These are phyloP conservation scores for Phorcus lineatus DNA, from an alignment of 2,888 invertebrate species.

Conservation along the genomic window DNA sequence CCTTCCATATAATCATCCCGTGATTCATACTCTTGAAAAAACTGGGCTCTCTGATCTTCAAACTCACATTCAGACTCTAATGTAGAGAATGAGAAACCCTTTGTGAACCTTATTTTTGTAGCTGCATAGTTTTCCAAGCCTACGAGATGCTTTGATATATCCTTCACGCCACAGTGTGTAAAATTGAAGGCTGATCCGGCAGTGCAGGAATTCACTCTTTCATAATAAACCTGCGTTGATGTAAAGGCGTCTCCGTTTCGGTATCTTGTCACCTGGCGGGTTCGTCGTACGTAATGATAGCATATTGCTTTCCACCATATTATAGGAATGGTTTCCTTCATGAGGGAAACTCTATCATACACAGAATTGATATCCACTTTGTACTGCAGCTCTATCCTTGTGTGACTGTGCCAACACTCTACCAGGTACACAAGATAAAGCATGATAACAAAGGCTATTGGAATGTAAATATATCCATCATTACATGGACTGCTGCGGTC, in stretches of 20 bases:
- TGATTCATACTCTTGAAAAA: constrained; percentile 87
- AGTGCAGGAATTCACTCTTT: constrained; percentile 87
- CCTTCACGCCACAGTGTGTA: constrained; percentile 83
- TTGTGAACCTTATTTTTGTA: constrained; percentile 86
- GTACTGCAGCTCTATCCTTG: constrained; percentile 81
- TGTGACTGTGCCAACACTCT: constrained; percentile 89
- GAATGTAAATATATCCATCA: constrained; percentile 88
- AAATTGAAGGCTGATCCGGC: constrained; percentile 87
- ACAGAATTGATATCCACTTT: constrained; percentile 82
- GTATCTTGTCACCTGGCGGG: constrained; percentile 86
- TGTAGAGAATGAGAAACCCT: constrained; percentile 88
- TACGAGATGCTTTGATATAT: constrained; percentile 84
- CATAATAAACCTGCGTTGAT: constrained; percentile 89
- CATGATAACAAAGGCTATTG: constrained; percentile 86
- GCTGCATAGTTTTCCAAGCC: constrained; percentile 83
- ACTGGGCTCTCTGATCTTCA: constrained; percentile 86
- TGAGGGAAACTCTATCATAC: constrained; percentile 75
- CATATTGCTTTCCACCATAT: constrained; percentile 93
- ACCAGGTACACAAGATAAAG: constrained; percentile 88
- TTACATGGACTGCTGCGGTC: constrained; percentile 84
- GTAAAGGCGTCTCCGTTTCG: constrained; percentile 89
- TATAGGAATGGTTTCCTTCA: constrained; percentile 82
- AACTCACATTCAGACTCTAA: constrained; percentile 87
- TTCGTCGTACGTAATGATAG: constrained; percentile 87
- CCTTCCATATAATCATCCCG: constrained; percentile 91